phyloP scores from a whole-genome alignment of 2,113 vertebrate species.

The Thermophis baileyi region DNA sequence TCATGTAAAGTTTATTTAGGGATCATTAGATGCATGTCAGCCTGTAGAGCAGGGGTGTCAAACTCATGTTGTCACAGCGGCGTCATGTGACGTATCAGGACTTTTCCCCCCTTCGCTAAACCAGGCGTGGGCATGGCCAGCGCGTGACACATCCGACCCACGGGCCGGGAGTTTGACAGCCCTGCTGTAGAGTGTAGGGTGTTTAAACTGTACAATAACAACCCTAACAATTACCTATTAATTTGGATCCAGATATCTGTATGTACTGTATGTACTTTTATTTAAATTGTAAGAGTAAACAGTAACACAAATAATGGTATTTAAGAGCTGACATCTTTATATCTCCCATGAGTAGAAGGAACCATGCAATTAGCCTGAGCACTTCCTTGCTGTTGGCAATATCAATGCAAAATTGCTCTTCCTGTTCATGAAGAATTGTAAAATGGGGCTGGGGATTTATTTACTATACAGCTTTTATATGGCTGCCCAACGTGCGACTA shows the following conservation, averaged over 20 bases:
- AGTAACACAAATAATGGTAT: background rate
- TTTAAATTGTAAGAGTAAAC: background rate
- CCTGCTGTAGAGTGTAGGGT: background rate
- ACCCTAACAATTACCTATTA: background rate
- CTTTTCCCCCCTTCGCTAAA: too few species aligned
- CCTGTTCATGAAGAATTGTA: background rate
- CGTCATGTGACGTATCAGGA: too few species aligned
- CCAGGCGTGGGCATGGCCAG: too few species aligned
- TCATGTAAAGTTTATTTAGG: background rate
- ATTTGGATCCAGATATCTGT: background rate
- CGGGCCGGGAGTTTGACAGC: too few species aligned
- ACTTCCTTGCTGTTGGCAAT: background rate
- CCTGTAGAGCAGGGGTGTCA: background rate
- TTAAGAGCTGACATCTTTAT: background rate
- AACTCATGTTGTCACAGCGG: too few species aligned
- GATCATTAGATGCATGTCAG: background rate
- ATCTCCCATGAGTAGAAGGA: background rate
- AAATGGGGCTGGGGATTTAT: background rate
- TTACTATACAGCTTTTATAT: background rate
- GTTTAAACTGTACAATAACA: background rate
- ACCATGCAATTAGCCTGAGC: background rate
- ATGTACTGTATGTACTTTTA: background rate
- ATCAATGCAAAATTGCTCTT: background rate
- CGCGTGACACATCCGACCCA: accelerated
- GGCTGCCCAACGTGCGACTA: background rate